Evolutionary conservation across 2,797 vertebrate genomes (phyloP).

Genomic region (Cuculus canorus): DNA sequence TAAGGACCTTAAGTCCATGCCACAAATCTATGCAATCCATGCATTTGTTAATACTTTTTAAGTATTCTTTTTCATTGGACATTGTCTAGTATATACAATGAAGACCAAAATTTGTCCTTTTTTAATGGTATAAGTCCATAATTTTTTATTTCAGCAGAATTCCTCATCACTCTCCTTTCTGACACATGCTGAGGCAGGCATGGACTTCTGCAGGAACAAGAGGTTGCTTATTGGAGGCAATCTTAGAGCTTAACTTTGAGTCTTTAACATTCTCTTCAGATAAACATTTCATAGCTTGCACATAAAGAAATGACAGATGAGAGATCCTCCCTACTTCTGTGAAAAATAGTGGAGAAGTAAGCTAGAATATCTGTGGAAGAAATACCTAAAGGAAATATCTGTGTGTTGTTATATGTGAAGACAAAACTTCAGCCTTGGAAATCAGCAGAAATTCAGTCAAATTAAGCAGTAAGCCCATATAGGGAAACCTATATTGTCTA

Average conservation of each 20-base stretch:
- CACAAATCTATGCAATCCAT: not conserved
- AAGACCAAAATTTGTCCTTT: not conserved
- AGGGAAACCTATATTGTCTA: not conserved
- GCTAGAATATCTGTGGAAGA: not conserved
- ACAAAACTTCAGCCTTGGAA: not conserved
- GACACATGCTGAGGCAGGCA: not conserved
- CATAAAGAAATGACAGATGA: not conserved
- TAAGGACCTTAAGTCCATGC: not conserved
- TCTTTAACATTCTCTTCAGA: not conserved
- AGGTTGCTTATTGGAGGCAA: not conserved
- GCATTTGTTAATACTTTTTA: not conserved
- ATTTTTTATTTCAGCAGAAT: not conserved
- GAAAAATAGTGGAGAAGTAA: not conserved
- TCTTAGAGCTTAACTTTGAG: not conserved
- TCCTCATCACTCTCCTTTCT: not conserved
- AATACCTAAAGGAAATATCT: not conserved
- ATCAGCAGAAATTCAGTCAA: not conserved
- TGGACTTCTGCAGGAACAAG: not conserved
- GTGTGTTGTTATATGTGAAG: not conserved
- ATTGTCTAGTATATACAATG: not conserved
- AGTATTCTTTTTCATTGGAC: not conserved
- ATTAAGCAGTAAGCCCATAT: not conserved
- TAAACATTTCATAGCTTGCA: not conserved
- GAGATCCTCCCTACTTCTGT: not conserved
- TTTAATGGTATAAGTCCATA: not conserved